A percentile compares a stretch with the other conserved stretches of the same genome.
Conservation (phyloP, 2,888 invertebrate genomes). For the Slavum lentiscoides region DNA sequence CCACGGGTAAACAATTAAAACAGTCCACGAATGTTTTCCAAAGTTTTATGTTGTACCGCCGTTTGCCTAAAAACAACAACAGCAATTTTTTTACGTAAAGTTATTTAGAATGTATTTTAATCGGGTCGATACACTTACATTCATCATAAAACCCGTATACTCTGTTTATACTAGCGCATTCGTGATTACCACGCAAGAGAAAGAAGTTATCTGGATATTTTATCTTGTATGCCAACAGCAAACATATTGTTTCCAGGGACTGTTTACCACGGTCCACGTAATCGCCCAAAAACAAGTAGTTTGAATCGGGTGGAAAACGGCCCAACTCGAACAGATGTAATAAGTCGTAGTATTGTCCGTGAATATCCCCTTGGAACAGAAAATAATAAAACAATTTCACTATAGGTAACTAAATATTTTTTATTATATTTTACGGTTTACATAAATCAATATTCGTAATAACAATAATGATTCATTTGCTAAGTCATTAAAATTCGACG, state of each 20-base stretch:
- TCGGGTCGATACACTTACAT: conserved; percentile 68
- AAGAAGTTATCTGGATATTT: conserved; percentile 99
- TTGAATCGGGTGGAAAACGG: conserved; percentile 97
- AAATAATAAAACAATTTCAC: too few relatives aligned
- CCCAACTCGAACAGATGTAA: conserved; percentile 97
- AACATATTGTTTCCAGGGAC: conserved; percentile 95
- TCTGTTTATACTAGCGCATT: conserved; percentile 69
- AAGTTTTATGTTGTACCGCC: conserved; percentile 93
- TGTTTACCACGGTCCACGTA: conserved; percentile 99
- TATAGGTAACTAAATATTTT: too few relatives aligned
- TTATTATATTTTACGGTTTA: too few relatives aligned
- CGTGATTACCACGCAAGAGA: conserved; percentile 57
- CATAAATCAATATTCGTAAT: too few relatives aligned
- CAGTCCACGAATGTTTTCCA: conserved; percentile 99
- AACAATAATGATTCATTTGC: too few relatives aligned
- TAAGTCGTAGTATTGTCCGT: conserved; percentile 98
- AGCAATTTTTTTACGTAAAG: too few relatives aligned
- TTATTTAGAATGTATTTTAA: too few relatives aligned
- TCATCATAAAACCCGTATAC: conserved; percentile 85
- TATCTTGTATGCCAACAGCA: conserved; percentile 95
- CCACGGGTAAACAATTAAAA: conserved; percentile 98
- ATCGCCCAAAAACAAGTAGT: conserved; percentile 97
- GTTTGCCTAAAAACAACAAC: conserved; percentile 60
- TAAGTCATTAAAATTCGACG: too few relatives aligned
- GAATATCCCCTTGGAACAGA: conserved; percentile 82